Evolutionary conservation across 2,888 invertebrate genomes (phyloP).

Genomic region (Andrena bucephala): DNA sequence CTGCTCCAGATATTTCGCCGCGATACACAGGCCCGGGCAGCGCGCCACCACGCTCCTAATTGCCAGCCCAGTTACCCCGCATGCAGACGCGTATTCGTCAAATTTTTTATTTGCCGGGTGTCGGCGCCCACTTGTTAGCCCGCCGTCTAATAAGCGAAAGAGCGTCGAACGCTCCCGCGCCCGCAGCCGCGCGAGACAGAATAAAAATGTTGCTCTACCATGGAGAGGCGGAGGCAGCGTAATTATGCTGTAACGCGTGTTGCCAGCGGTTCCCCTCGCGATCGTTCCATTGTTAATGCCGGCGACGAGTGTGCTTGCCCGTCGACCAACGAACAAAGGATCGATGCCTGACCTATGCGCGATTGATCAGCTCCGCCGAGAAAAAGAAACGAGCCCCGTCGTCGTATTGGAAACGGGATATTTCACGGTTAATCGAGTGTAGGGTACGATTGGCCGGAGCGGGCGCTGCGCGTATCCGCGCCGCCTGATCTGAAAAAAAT

Average conservation of each 20-base stretch:
- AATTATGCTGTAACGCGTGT: constrained; percentile 61
- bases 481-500: constrained; percentile 31
- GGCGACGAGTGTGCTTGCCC: not conserved
- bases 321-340: constrained; percentile 24
- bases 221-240: constrained; percentile 22
- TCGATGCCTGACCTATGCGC: constrained; percentile 12
- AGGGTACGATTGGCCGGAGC: constrained; percentile 19
- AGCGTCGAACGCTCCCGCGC: constrained; percentile 34
- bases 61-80: constrained; percentile 53
- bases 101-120: constrained; percentile 53
- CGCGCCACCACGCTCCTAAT: constrained; percentile 42
- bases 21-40: constrained; percentile 12
- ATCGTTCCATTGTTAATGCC: constrained; percentile 44
- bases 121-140: constrained; percentile 53
- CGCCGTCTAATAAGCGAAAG: constrained; percentile 51
- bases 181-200: constrained; percentile 41
- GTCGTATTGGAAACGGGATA: constrained; percentile 48
- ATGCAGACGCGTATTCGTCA: constrained; percentile 44
- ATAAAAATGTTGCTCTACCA: constrained; percentile 56
- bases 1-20: constrained; percentile 64
- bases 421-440: constrained; percentile 63
- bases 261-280: constrained; percentile 20
- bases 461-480: not conserved
- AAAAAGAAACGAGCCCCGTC: constrained; percentile 4
- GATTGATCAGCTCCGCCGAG: not conserved